Conservation (phyloP, 2,113 vertebrate species). For the Spea multiplicata region DNA sequence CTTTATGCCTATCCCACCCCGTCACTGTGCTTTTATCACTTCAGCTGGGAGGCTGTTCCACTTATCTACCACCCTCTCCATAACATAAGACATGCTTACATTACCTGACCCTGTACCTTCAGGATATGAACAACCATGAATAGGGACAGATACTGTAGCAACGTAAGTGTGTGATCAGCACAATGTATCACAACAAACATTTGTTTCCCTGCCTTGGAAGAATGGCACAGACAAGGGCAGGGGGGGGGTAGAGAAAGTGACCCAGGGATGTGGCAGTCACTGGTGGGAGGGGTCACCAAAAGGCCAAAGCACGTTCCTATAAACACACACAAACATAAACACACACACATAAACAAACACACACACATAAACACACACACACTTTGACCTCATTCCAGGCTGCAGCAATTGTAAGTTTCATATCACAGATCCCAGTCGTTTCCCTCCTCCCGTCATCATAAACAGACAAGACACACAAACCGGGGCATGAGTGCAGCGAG, state of each 20-base stretch:
- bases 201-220: background rate
- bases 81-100: no score
- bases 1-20: no score
- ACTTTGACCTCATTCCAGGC: conserved; percentile 11
- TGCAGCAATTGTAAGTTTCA: background rate
- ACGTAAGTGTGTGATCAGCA: no score
- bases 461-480: background rate
- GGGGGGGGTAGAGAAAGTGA: background rate
- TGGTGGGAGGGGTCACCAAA: conserved; percentile 6
- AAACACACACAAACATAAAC: background rate
- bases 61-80: no score
- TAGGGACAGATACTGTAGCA: no score
- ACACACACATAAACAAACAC: background rate
- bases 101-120: no score
- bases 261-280: conserved; percentile 14
- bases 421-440: background rate
- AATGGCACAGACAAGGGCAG: background rate
- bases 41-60: no score
- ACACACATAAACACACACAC: background rate
- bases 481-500: background rate
- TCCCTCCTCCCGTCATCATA: background rate
- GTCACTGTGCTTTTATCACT: no score
- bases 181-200: background rate
- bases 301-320: conserved; percentile 7
- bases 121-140: no score